Percentiles rank a stretch among this genome's conserved stretches.
Conservation (phyloP, 2,888 invertebrate genomes). For the Drosophila fulvimacula region DNA sequence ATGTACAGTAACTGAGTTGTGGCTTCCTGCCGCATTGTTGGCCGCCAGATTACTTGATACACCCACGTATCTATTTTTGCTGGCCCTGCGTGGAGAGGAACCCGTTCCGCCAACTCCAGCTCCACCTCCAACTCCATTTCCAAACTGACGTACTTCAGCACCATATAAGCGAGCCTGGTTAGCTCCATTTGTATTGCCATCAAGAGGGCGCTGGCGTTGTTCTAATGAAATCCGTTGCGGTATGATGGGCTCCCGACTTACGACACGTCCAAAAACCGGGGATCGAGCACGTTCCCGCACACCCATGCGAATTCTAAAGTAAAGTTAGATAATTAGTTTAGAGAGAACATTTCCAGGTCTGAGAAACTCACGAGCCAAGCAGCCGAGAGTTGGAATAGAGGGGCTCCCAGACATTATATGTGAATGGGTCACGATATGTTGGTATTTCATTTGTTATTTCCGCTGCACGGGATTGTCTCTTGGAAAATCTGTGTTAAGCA, state of each 20-base stretch:
- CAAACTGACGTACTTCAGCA: constrained; percentile 62
- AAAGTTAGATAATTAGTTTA: not conserved
- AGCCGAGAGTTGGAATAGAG: constrained; percentile 86
- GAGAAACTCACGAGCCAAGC: constrained; percentile 86
- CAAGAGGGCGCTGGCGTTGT: constrained; percentile 82
- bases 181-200: constrained; percentile 81
- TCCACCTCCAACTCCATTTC: constrained; percentile 65
- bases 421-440: constrained; percentile 92
- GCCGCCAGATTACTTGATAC: constrained; percentile 43
- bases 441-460: constrained; percentile 95
- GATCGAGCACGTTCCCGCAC: constrained; percentile 83
- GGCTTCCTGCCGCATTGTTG: constrained; percentile 42
- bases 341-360: not conserved
- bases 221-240: constrained; percentile 59
- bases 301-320: constrained; percentile 83
- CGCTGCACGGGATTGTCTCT: constrained; percentile 93
- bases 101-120: constrained; percentile 50
- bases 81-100: constrained; percentile 61
- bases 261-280: constrained; percentile 90
- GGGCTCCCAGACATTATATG: constrained; percentile 93
- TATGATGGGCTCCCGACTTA: constrained; percentile 88
- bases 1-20: constrained; percentile 77
- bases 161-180: constrained; percentile 84
- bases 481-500: constrained; percentile 88
- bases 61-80: constrained; percentile 75